Base-by-base conservation (phyloP, 2,797 vertebrate genomes). In the Amphiprion clarkii region DNA sequence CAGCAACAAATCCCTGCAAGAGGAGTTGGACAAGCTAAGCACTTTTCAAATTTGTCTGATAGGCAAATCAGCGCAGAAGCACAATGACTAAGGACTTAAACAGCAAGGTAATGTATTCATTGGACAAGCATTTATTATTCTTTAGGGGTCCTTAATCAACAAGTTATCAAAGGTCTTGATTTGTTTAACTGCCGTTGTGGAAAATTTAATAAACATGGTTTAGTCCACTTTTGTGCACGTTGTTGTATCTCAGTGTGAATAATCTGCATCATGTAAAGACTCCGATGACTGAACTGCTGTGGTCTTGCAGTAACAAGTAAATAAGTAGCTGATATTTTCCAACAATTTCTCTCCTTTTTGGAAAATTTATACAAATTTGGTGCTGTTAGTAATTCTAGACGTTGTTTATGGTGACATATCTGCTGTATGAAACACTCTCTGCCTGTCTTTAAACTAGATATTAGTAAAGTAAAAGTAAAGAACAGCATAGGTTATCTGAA, bases 1-100 rank as follows among this genome's bases (percentile, higher is more conserved):
- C 84, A 89, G 77, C 71, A 86, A 87, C 80, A 90, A 89, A 94
- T 93, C 90, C 77, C 70, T 67, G 56, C 19, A 19, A 84, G 79
- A 88, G 79, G 63, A 84, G 75, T 68, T 55, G 72, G 82, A 90
- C 85, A 84, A 92, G 76, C 85, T 76, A 73, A 74, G 71, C 71
- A 85, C 84, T 89, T 88, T 75, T 82, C 27, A 75, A 83, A 85
- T 83, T 48, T 82, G 81, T 68, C 76, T 84, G 79, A 90, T 80
- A 71, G 42, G 67, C 25, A 76, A 66, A 89, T 80, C 29, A 5
- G 62, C 76, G 46, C 14, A 63, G 42, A 63, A 62, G 75, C 62
- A 80, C 51, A 71, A n/a, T 76, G 61, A 85, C 40, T 49, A 58
- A 76, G 29, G 58, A 78, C 53, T 70, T 67, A 61, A 64, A 73